Base-by-base conservation (phyloP, 2,113 vertebrate genomes). In the Tricholaema leucomelas region DNA sequence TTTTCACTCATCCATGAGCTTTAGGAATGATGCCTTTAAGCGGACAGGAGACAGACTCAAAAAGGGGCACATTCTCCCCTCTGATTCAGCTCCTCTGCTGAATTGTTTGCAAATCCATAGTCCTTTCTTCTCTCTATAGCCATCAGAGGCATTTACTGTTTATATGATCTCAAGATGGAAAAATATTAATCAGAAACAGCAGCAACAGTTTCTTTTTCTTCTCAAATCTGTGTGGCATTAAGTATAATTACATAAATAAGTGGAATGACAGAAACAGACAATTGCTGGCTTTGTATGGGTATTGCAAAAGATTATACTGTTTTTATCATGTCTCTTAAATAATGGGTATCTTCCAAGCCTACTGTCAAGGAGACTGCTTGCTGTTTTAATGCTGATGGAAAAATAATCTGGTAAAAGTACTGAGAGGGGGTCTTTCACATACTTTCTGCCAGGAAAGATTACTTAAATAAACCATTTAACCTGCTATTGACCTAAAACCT, bases 231-330 rank as follows among this genome's bases (percentile, higher is more conserved):
- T 74, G 64, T 82, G 87, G 93, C 84, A 95, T 96, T 96, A 93
- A 94, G 81, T 79, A 85, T 93, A 95, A 96, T 96, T 96, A 96
- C 88, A 95, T 60, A 94, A 96, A 95, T 96, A 94, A 89, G 87
- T 89, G 69, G 75, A 93, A 95, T 69, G 69, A 81, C 84, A 94
- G 82, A 93, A 93, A 89, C 81, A 94, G 93, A 93, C 79, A 94
- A 95, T 95, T 82, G 84, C 89, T 92, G 85, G 87, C 91, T 96
- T 96, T 96, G 85, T 92, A 82, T 67, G 61, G 15, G 58, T 95
- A 96, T 92, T 95, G 89, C 76, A 94, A 96, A 92, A 91, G 91
- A 94, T 96, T 89, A 94, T 61, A 90, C 61, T 65, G 79, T 87
- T 95, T 96, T 85, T 91, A 87, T 94, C 87, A 56, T 40, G 79